Percentiles rank a stretch among this genome's conserved stretches.
Evolutionary conservation across 2,113 vertebrate genomes (phyloP).

Genomic region (Corydoras maculifer): DNA sequence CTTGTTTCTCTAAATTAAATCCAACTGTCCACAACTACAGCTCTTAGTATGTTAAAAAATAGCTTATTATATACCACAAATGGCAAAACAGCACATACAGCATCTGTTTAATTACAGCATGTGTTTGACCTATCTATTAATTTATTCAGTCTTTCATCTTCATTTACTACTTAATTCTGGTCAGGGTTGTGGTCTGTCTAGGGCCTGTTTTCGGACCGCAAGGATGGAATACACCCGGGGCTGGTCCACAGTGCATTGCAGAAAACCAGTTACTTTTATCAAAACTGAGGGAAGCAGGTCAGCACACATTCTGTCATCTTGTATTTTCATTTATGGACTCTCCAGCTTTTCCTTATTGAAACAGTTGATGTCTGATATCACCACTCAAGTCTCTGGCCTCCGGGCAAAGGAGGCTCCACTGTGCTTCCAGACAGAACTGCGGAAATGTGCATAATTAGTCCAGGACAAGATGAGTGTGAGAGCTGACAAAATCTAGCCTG

Average conservation of each 20-base stretch:
- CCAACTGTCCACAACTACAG: not conserved
- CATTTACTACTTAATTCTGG: no score
- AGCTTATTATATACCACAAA: no score
- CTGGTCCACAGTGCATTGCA: no score
- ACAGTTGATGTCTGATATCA: slow-evolving; percentile 51
- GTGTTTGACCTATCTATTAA: no score
- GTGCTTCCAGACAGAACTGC: slow-evolving; percentile 53
- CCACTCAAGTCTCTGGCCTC: slow-evolving; percentile 48
- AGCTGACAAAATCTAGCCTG: slow-evolving; percentile 58
- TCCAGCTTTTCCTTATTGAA: slow-evolving; percentile 34
- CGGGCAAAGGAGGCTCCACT: slow-evolving; percentile 41
- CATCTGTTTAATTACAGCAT: no score
- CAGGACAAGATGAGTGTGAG: slow-evolving; percentile 44
- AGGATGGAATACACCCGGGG: no score
- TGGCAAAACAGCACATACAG: no score
- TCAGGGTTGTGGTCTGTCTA: no score
- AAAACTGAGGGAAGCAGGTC: slow-evolving; percentile 37
- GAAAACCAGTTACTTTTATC: slow-evolving; percentile 50
- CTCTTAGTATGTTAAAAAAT: not conserved
- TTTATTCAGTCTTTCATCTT: no score
- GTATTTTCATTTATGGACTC: slow-evolving; percentile 22
- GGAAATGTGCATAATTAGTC: slow-evolving; percentile 58
- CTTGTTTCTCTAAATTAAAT: not conserved
- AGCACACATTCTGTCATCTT: slow-evolving; percentile 43
- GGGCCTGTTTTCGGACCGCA: no score